Evolutionary conservation across 2,797 vertebrate species (phyloP), one percentile per base, ranked within the genome.

Genomic region (Hemibagrus guttatus): DNA sequence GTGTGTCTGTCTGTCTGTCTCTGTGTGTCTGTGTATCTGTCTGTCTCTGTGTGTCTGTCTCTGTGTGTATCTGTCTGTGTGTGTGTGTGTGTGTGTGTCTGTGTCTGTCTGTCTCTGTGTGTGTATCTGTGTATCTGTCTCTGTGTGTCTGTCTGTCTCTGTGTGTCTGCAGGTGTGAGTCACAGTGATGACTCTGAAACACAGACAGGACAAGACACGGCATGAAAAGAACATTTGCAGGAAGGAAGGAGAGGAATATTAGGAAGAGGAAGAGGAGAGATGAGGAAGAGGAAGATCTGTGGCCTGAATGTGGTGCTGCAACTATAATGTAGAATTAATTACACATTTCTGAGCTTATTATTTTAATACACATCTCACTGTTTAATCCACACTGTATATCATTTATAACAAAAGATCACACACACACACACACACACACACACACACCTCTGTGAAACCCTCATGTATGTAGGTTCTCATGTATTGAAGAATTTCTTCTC

Each of bases 391-490:
- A 78, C 26, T 54, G 28, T 56, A 28, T 31, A 78, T 56, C 23
- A 49, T 74, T 52, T 75, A 58, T 58, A 35, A 59, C 28, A 79
- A 31, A 35, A 19, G 19, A 14, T 49, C 11, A 71, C 19, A 71
- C 35, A 39, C 59, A 61, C 58, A 61, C 58, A 61, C 58, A 61
- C 58, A 72, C 71, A 42, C 35, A 72, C 69, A 71, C 69, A 72
- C 69, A 72, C 21, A 69, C 68, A 17, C 16, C 14, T 35, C 28
- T 17, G 31, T 68, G 6, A 68, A 2, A 35, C 16, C 35, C 35
- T 39, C 35, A 39, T 39, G 7, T 49, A 9, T 49, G 46, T 49
- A 49, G 4, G 46, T 39, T 39, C 35, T 39, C 35, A 39, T 49
- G 46, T 49, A 0, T n/a, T n/a, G n/a, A n/a, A n/a, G n/a, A n/a